These are phyloP conservation scores for Sus cebifrons DNA, from an alignment of 2,797 vertebrate genomes.

Conservation along the genomic window DNA sequence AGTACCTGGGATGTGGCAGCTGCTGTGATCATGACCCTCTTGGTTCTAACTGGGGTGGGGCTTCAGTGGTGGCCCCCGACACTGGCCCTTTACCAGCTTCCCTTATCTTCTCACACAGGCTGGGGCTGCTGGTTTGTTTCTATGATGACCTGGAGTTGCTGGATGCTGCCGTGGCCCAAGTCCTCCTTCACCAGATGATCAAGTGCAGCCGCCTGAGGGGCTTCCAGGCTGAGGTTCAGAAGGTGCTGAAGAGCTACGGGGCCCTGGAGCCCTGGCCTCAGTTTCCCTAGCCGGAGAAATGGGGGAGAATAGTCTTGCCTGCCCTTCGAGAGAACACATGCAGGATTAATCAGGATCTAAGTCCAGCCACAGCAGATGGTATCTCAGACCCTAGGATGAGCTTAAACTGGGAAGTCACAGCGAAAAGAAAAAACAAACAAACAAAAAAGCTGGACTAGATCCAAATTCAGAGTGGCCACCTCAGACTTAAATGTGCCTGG, in stretches of 20 bases:
- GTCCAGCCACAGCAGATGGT: neutral
- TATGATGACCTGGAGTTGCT: slow-evolving; percentile 89
- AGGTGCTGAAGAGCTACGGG: slow-evolving; percentile 85
- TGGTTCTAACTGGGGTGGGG: neutral
- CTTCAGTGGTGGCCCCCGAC: no score
- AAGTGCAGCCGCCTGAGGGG: slow-evolving; percentile 91
- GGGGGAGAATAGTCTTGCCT: neutral
- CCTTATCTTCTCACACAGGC: slow-evolving; percentile 82
- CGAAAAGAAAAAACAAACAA: neutral
- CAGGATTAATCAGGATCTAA: neutral
- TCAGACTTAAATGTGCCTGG: fast-evolving
- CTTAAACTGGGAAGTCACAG: neutral
- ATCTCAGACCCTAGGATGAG: neutral
- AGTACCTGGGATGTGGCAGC: fast-evolving
- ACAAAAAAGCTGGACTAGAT: neutral
- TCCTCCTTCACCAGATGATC: slow-evolving; percentile 93
- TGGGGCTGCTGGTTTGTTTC: slow-evolving; percentile 93
- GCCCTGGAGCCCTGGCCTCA: neutral
- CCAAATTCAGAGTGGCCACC: neutral
- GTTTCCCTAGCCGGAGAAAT: neutral
- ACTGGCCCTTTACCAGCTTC: neutral
- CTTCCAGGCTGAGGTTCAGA: slow-evolving; percentile 89
- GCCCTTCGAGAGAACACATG: neutral
- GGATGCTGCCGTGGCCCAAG: slow-evolving; percentile 89
- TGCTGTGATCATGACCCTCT: fast-evolving